These are phyloP conservation scores for Gadus chalcogrammus DNA, from an alignment of 2,113 vertebrate genomes.

Conservation along the genomic window DNA sequence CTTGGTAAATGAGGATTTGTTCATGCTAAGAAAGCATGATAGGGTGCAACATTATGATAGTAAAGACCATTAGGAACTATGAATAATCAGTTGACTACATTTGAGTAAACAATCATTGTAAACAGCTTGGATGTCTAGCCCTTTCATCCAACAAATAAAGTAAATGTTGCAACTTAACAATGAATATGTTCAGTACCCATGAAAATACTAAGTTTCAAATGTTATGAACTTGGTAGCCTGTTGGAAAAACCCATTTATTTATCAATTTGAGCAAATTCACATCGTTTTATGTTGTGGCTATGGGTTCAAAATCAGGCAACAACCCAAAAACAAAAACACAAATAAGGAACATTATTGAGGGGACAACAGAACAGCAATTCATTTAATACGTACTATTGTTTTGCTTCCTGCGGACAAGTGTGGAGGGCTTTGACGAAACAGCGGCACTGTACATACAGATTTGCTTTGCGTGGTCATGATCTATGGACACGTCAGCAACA, in stretches of 20 bases:
- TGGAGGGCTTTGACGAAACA: slow-evolving; percentile 64
- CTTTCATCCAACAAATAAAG: too few species aligned
- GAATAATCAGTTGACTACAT: too few species aligned
- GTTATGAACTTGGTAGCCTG: slow-evolving; percentile 13
- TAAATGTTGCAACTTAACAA: too few species aligned
- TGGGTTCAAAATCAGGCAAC: slow-evolving; percentile 22
- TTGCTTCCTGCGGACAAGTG: slow-evolving; percentile 24
- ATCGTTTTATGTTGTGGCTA: slow-evolving; percentile 12
- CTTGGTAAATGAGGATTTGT: too few species aligned
- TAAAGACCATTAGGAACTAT: too few species aligned
- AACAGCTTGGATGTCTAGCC: too few species aligned
- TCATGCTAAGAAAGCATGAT: too few species aligned
- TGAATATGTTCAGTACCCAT: too few species aligned
- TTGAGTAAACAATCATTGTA: too few species aligned
- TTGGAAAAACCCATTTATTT: slow-evolving; percentile 57
- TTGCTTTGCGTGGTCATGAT: slow-evolving; percentile 54
- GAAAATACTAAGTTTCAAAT: too few species aligned
- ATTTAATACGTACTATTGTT: slow-evolving; percentile 59
- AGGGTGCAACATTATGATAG: too few species aligned
- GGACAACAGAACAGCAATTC: slow-evolving; percentile 51
- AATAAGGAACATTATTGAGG: slow-evolving; percentile 1
- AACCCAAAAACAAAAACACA: slow-evolving; percentile 1
- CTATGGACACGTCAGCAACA: slow-evolving; percentile 26
- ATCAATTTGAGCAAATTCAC: slow-evolving; percentile 32
- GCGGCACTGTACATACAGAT: slow-evolving; percentile 67